These are phyloP conservation scores for Drosophila lini DNA, from an alignment of 1,140 invertebrate species.

Conservation along the genomic window DNA sequence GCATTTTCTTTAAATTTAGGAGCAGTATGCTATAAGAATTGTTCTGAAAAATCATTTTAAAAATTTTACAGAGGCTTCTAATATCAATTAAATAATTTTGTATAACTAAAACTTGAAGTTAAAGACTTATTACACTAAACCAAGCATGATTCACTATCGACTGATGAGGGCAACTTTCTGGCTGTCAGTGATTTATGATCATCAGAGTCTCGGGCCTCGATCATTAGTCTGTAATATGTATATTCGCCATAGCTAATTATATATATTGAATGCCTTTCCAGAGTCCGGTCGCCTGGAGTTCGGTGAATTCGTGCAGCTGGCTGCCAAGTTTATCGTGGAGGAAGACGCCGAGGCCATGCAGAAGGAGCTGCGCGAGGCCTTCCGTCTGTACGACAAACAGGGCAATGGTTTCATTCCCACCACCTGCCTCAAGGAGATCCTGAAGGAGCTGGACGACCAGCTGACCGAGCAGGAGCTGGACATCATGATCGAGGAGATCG, in stretches of 20 bases:
- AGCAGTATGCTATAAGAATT: neutral
- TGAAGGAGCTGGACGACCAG: constrained; percentile 96
- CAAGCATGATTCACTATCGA: constrained; percentile 15
- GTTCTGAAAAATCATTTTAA: neutral
- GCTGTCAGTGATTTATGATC: constrained; percentile 50
- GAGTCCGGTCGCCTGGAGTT: constrained; percentile 97
- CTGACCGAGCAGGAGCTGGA: constrained; percentile 96
- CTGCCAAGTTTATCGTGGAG: constrained; percentile 97
- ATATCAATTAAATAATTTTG: neutral
- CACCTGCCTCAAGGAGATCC: constrained; percentile 94
- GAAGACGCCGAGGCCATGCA: constrained; percentile 97
- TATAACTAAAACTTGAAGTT: too few relatives aligned
- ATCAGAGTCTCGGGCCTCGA: neutral
- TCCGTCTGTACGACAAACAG: constrained; percentile 95
- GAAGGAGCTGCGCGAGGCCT: constrained; percentile 96
- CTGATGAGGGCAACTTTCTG: constrained; percentile 23
- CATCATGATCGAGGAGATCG: constrained; percentile 98
- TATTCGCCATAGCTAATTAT: constrained; percentile 34
- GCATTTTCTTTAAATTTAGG: neutral
- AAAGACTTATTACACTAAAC: constrained; percentile 1
- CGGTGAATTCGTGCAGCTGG: constrained; percentile 96
- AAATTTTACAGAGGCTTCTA: neutral
- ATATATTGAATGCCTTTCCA: constrained; percentile 80
- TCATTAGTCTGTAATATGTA: constrained; percentile 15
- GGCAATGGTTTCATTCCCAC: constrained; percentile 98